Evolutionary conservation across 2,888 invertebrate species (phyloP), one percentile per base, ranked within the genome.

Genomic region (Tetragonisca angustula): DNA sequence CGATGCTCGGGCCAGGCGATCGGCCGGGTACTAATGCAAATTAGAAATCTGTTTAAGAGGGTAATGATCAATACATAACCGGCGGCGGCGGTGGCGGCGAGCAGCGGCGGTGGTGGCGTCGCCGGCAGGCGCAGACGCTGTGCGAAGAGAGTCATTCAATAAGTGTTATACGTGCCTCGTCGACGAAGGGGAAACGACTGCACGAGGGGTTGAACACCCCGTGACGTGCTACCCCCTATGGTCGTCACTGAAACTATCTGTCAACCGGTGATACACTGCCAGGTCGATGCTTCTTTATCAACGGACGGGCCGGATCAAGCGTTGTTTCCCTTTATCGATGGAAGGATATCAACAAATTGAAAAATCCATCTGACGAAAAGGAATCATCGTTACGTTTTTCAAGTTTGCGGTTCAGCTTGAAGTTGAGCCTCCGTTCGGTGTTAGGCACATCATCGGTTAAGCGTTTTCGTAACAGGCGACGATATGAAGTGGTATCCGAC

Each of bases 31-130:
- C 91, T 92, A 91, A 93, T 93, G 92, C 90, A 92, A 94, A 93
- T 94, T 92, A 93, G 90, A 93, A 92, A 93, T 94, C 92, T 91
- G 92, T 93, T 90, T 93, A 93, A 94, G 91, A 94, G 93, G 92
- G 93, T 94, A 94, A 94, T 94, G 94, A 94, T 94, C 94, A 94
- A 94, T 94, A 94, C 93, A 92, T 89, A 90, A 90, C 87, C 84
- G 87, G 89, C 88, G 89, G 81, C 89, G 83, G 83, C 84, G 84
- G 69, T 85, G 83, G 85, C 78, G 78, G 78, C 85, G 9, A 9
- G 43, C 43, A 1, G 43, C 43, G 43, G 43, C 9, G 43, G 43
- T 43, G 43, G 43, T 9, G 43, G 43, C 43, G 43, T 43, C 43
- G 81, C 80, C 81, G 83, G 76, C 81, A 82, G 90, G 94, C 94